phyloP scores from a whole-genome alignment of 2,113 vertebrate species.

The Campylorhamphus procurvoides region DNA sequence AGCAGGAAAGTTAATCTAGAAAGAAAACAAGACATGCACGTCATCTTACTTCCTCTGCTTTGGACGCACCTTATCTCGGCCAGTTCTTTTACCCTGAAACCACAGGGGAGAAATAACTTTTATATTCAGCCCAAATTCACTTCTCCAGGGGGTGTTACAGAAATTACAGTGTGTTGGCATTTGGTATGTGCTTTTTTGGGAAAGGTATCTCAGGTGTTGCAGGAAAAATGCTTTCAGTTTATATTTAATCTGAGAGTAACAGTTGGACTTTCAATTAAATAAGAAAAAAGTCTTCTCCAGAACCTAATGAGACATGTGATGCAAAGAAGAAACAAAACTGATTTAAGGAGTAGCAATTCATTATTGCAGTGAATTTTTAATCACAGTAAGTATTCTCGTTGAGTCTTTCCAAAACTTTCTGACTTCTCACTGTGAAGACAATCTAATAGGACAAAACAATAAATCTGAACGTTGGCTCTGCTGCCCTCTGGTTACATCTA shows the following conservation, averaged over 20 bases:
- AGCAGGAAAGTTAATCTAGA: slow-evolving; percentile 50
- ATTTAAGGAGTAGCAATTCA: background rate
- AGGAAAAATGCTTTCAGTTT: background rate
- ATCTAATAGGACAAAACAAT: background rate
- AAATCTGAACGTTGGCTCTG: background rate
- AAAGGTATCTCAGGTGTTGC: background rate
- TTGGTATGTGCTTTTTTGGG: background rate
- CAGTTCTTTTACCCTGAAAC: slow-evolving; percentile 73
- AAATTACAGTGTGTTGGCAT: background rate
- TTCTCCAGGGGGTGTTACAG: background rate
- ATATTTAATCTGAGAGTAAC: background rate
- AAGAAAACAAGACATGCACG: slow-evolving; percentile 68
- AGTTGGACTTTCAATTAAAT: background rate
- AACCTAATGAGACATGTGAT: background rate
- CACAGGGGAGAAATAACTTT: slow-evolving; percentile 43
- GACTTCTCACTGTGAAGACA: background rate
- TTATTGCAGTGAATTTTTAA: background rate
- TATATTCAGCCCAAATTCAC: background rate
- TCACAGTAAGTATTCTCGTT: rapidly evolving
- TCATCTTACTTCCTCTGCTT: slow-evolving; percentile 72
- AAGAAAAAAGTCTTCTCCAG: background rate
- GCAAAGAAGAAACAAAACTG: background rate
- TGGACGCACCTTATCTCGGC: slow-evolving; percentile 76
- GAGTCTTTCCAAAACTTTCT: background rate
- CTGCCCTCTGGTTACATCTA: rapidly evolving